phyloP scores from a whole-genome alignment of 2,888 invertebrate species.

The Sinodicranocentrus sp. region DNA sequence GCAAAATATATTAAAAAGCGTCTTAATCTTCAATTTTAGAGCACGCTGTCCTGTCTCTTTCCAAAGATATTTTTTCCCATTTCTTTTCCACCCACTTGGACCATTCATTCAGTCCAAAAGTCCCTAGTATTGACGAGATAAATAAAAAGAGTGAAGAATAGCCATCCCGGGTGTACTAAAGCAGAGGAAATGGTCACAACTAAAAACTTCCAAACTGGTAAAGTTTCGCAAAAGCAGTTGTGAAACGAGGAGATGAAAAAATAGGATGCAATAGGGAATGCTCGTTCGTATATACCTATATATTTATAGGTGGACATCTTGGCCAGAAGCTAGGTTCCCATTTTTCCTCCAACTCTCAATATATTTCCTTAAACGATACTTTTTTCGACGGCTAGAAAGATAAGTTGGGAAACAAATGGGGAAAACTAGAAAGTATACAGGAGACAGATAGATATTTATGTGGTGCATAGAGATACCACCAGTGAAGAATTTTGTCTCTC shows the following conservation, averaged over 20 bases:
- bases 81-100: too few relatives aligned
- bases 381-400: background rate
- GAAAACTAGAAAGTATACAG: background rate
- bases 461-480: background rate
- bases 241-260: slow-evolving; percentile 17
- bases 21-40: too few relatives aligned
- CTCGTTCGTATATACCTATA: too few relatives aligned
- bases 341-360: too few relatives aligned
- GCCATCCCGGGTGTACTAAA: slow-evolving; percentile 31
- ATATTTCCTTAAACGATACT: too few relatives aligned
- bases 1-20: too few relatives aligned
- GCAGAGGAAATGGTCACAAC: background rate
- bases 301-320: too few relatives aligned
- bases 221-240: slow-evolving; percentile 36
- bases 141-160: slow-evolving; percentile 38
- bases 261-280: slow-evolving; percentile 5
- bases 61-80: too few relatives aligned
- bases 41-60: too few relatives aligned
- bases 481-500: background rate
- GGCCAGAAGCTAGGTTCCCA: too few relatives aligned
- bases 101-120: too few relatives aligned
- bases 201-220: slow-evolving; percentile 27
- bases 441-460: slow-evolving; percentile 8
- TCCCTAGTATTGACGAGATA: slow-evolving; percentile 1
- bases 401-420: slow-evolving; percentile 11